Conservation (phyloP, 2,113 vertebrate genomes). For the Sceloporus tristichus region DNA sequence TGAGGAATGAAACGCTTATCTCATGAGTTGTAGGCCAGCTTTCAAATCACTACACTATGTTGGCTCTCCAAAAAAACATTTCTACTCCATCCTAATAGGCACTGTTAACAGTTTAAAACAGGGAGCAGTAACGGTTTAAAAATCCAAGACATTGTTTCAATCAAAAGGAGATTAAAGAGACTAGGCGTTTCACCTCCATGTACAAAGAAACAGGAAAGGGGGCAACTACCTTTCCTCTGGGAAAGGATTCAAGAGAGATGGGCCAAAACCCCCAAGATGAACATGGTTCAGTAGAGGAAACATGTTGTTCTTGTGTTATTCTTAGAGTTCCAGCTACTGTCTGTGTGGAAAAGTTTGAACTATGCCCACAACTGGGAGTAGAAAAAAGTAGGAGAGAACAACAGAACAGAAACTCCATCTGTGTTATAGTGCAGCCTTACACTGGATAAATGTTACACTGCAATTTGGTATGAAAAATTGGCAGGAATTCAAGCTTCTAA, state of each 20-base stretch:
- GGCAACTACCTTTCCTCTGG: neutral
- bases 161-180: neutral
- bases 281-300: no score
- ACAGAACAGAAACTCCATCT: neutral
- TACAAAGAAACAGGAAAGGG: neutral
- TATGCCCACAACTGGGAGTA: neutral
- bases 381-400: neutral
- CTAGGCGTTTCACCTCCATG: neutral
- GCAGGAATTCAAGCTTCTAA: no score
- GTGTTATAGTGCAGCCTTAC: neutral
- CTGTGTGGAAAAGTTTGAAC: neutral
- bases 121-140: neutral
- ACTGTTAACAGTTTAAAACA: neutral
- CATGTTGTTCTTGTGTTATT: no score
- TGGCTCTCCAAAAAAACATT: neutral
- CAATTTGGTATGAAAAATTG: conserved; percentile 1
- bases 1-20: no score
- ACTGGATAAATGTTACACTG: neutral
- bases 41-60: no score
- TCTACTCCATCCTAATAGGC: no score
- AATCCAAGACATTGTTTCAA: neutral
- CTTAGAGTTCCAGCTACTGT: no score
- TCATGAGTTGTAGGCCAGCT: no score
- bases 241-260: neutral
- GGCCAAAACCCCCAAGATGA: neutral